These are phyloP conservation scores for Drosophila melanocephala DNA, from an alignment of 2,888 invertebrate species.

Conservation along the genomic window DNA sequence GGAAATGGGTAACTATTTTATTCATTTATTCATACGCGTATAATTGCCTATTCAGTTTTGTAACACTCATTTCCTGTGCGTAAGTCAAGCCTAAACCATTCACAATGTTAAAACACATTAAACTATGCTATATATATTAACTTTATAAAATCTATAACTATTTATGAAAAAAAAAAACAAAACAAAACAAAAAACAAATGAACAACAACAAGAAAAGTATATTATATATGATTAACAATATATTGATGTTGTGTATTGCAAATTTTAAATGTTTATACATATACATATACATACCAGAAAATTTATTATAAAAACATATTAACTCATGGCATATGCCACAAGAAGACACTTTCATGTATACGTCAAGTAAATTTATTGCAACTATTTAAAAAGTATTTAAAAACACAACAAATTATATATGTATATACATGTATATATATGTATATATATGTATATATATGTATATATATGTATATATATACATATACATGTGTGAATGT, in stretches of 20 bases:
- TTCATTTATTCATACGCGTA: conserved; percentile 9
- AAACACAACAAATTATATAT: conserved; percentile 12
- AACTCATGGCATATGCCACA: conserved; percentile 48
- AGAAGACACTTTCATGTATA: conserved; percentile 69
- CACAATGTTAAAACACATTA: conserved; percentile 44
- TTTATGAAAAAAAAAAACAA: conserved; percentile 30
- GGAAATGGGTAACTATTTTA: conserved; percentile 9
- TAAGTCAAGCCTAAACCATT: conserved; percentile 20
- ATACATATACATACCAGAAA: conserved; percentile 48
- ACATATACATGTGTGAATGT: conserved; percentile 21
- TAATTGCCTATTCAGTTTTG: conserved; percentile 10
- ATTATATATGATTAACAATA: conserved; percentile 75
- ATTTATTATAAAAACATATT: conserved; percentile 46
- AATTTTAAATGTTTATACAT: conserved; percentile 80
- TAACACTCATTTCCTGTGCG: background rate
- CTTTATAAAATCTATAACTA: conserved; percentile 61
- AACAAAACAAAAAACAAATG: background rate
- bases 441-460: background rate
- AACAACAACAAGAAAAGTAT: conserved; percentile 37
- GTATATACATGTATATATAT: background rate
- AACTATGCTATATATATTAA: conserved; percentile 43
- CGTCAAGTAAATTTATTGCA: conserved; percentile 73
- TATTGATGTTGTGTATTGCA: conserved; percentile 82
- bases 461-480: conserved; percentile 2
- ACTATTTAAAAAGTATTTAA: conserved; percentile 56